These are phyloP conservation scores for Phymorhynchus buccinoides DNA, from an alignment of 1,140 invertebrate species.

Conservation along the genomic window DNA sequence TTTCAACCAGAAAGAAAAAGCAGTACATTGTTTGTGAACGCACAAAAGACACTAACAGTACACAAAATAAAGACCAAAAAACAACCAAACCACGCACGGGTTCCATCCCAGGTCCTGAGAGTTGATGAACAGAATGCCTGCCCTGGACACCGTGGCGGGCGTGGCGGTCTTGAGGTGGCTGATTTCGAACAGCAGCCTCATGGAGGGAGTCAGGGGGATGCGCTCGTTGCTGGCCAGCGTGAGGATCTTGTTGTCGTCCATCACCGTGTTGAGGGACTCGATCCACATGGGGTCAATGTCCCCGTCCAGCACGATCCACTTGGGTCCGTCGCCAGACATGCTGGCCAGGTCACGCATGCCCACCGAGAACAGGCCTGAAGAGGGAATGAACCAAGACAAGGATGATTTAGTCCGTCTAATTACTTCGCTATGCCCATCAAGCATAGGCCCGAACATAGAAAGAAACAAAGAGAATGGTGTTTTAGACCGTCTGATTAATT, in stretches of 20 bases:
- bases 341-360: conserved; percentile 96
- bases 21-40: no score
- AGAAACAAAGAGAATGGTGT: no score
- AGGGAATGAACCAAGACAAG: not conserved
- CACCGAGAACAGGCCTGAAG: conserved; percentile 87
- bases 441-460: no score
- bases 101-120: conserved; percentile 97
- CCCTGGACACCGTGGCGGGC: conserved; percentile 95
- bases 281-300: conserved; percentile 99
- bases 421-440: no score
- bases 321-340: conserved; percentile 86
- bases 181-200: conserved; percentile 97
- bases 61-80: no score
- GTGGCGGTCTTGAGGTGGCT: conserved; percentile 94
- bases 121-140: conserved; percentile 82
- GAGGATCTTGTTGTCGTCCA: conserved; percentile 83
- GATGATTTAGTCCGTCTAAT: no score
- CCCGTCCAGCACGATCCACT: conserved; percentile 97
- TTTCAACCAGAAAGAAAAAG: no score
- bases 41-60: no score
- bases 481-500: no score
- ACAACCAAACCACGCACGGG: conserved; percentile 87
- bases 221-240: conserved; percentile 97
- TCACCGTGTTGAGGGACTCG: conserved; percentile 89
- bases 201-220: conserved; percentile 91